Base-by-base conservation (phyloP, 2,888 invertebrate species). In the Ochlodes sylvanus region DNA sequence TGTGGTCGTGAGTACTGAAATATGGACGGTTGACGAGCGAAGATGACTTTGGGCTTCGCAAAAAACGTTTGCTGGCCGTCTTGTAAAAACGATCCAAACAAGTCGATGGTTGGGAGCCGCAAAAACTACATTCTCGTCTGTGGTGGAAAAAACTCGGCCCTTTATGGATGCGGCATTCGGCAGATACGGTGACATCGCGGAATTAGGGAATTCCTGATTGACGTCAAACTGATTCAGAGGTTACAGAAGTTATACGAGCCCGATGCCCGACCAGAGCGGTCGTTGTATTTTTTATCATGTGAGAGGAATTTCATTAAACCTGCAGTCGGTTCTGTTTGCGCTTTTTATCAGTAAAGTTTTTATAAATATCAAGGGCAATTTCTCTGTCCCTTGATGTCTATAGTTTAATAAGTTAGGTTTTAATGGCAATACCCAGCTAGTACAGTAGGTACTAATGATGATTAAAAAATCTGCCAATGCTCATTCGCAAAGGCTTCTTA, bases 161-260 rank as follows among this genome's bases (percentile, higher is more conserved):
- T 83, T 85, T 80, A 89, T 88, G 89, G 90, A 89, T 85, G 83
- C 83, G 88, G 87, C 84, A 87, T 84, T 85, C 82, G 74, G 83
- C 84, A 81, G 79, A 77, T 76, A 78, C 78, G 72, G 77, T 74
- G 76, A 76, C 75, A 74, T 77, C 74, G 75, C 72, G 72, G 74
- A 74, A 75, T 74, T 74, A 73, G 76, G 73, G 70, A 72, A 74
- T 73, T 72, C 71, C 63, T 75, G 72, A 76, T 75, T 74, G 75
- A 76, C 76, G 70, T 74, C 69, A 71, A 74, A 70, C 71, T 55
- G 73, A 74, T 70, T 70, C 57, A 27, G 41, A 34, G 68, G 42
- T 67, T 61, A 67, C 67, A 61, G 54, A 55, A 67, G 61, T 61
- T 67, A 61, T 66, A 55, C 60, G 60, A n/a, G 54, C 54, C n/a